phyloP scores from a whole-genome alignment of 23 tunicate genomes.

The Aplidium turbinatum region DNA sequence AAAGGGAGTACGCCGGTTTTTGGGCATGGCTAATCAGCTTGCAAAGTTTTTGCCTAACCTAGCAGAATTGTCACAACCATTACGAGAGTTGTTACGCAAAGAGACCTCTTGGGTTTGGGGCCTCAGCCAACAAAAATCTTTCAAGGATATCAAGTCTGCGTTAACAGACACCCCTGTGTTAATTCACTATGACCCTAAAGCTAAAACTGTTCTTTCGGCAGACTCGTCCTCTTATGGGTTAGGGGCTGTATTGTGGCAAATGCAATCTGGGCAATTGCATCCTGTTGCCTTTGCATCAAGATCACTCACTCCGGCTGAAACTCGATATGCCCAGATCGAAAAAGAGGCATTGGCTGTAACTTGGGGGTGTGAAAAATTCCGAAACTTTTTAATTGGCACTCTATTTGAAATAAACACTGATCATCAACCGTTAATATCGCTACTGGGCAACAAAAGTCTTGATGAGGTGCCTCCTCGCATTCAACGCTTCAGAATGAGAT shows the following conservation, averaged over 20 bases:
- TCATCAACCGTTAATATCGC: conserved; percentile 31
- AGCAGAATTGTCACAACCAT: not conserved
- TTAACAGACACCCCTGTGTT: not conserved
- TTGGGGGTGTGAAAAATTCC: conserved; percentile 12
- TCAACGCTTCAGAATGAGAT: conserved; percentile 15
- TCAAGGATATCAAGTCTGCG: not conserved
- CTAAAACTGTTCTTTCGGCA: conserved; percentile 27
- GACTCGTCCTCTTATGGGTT: conserved; percentile 24
- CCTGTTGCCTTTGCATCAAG: conserved; percentile 39
- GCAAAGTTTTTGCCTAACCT: conserved; percentile 22
- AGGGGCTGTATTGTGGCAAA: conserved; percentile 28
- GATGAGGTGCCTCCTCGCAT: conserved; percentile 9
- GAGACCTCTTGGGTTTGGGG: not conserved
- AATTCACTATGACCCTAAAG: not conserved
- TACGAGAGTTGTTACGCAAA: conserved; percentile 5
- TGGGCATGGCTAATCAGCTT: conserved; percentile 15
- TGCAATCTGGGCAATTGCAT: not conserved
- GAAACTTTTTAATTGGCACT: conserved; percentile 5
- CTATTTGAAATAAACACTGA: conserved; percentile 25
- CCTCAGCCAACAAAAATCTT: not conserved
- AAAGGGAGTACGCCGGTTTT: not conserved
- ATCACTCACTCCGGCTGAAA: conserved; percentile 14
- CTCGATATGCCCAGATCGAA: conserved; percentile 29
- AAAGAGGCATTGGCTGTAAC: conserved; percentile 25
- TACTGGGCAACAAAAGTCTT: conserved; percentile 23